Conservation (phyloP, 2,888 invertebrate genomes). For the Drosophila borealis region DNA sequence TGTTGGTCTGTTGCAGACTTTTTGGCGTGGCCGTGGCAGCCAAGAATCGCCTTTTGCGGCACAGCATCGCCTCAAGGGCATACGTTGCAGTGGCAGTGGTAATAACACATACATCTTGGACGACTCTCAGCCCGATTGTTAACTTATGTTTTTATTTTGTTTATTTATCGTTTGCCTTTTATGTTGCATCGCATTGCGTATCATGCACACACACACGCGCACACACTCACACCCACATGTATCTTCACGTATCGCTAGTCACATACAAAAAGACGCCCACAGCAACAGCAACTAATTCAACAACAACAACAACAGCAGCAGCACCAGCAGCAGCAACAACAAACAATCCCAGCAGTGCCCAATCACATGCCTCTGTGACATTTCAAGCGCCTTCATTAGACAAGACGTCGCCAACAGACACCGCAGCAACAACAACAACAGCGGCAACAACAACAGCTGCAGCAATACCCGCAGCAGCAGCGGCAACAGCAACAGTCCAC, state of each 20-base stretch:
- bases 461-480: conserved; percentile 27
- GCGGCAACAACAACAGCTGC: conserved; percentile 16
- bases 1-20: conserved; percentile 78
- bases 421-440: conserved; percentile 35
- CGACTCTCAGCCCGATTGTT: conserved; percentile 13
- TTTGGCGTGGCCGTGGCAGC: conserved; percentile 74
- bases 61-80: conserved; percentile 84
- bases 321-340: conserved; percentile 33
- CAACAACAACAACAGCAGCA: conserved; percentile 43
- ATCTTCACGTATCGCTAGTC: conserved; percentile 86
- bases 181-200: conserved; percentile 26
- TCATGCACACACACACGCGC: conserved; percentile 10
- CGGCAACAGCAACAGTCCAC: conserved; percentile 38
- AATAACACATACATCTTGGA: conserved; percentile 46
- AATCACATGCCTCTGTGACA: conserved; percentile 79
- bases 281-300: conserved; percentile 45
- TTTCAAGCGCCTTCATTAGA: conserved; percentile 78
- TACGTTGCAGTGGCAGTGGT: conserved; percentile 84
- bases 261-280: conserved; percentile 91
- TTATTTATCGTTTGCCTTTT: conserved; percentile 41
- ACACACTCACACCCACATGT: conserved; percentile 63
- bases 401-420: conserved; percentile 42
- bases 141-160: conserved; percentile 55
- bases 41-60: conserved; percentile 69
- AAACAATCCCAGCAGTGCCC: conserved; percentile 63